These are phyloP conservation scores for Caranx melampygus DNA, from an alignment of 2,113 vertebrate genomes.

Conservation along the genomic window DNA sequence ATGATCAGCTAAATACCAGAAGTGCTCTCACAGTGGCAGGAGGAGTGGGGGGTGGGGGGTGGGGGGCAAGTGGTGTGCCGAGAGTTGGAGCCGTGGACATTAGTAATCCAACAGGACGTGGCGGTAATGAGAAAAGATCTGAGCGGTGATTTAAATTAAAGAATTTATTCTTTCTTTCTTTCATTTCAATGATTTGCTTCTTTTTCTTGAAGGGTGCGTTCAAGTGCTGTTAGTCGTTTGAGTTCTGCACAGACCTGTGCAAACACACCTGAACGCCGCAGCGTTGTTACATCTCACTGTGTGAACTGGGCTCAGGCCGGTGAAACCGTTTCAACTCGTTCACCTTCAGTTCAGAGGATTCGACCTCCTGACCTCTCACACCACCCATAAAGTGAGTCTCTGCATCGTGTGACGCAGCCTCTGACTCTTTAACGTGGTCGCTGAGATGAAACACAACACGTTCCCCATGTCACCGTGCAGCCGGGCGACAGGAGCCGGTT, in stretches of 20 bases:
- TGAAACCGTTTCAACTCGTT: slow-evolving; percentile 1
- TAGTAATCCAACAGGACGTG: slow-evolving; percentile 84
- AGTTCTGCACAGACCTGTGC: not conserved
- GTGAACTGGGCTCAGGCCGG: slow-evolving; percentile 17
- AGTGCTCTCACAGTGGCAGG: slow-evolving; percentile 80
- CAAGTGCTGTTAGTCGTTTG: not conserved
- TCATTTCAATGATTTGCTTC: slow-evolving; percentile 24
- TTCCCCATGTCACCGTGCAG: not conserved
- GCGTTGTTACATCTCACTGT: slow-evolving; percentile 7
- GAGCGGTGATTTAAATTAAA: slow-evolving; percentile 82
- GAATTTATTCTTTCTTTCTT: slow-evolving; percentile 72
- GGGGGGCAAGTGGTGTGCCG: slow-evolving; percentile 72
- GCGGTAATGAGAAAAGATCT: slow-evolving; percentile 84
- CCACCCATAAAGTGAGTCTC: not conserved
- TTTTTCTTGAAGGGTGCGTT: not conserved
- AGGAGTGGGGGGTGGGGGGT: slow-evolving; percentile 53
- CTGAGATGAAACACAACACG: too few relatives aligned
- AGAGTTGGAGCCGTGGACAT: slow-evolving; percentile 76
- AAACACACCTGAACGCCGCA: not conserved
- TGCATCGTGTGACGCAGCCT: too few relatives aligned
- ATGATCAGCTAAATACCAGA: slow-evolving; percentile 88
- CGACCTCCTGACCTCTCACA: not conserved
- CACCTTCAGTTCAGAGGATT: not conserved
- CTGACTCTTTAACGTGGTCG: too few relatives aligned
- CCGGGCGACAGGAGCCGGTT: not conserved